Evolutionary conservation across 2,888 invertebrate genomes (phyloP).

Genomic region (Antheraea yamamai): DNA sequence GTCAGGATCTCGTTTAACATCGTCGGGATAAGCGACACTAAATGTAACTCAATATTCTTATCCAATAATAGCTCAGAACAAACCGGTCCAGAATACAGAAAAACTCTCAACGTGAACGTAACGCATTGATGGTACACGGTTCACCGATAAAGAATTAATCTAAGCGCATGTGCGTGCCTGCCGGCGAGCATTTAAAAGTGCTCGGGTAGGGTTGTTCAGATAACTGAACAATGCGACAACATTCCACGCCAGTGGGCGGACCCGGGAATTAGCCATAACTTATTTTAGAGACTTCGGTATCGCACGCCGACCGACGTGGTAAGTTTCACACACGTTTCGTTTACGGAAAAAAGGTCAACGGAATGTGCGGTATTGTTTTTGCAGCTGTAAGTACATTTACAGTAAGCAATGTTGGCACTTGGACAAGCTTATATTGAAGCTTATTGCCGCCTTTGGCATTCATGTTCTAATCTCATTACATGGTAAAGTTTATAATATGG

Average conservation of each 20-base stretch:
- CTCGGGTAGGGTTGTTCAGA: conserved; percentile 58
- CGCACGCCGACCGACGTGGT: conserved; percentile 28
- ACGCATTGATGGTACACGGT: conserved; percentile 26
- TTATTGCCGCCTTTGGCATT: conserved; percentile 4
- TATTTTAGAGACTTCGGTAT: conserved; percentile 55
- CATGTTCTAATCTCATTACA: not conserved
- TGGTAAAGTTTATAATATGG: not conserved
- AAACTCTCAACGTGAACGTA: conserved; percentile 19
- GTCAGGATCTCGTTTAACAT: conserved; percentile 10
- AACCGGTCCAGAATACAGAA: conserved; percentile 16
- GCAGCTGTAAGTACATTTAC: conserved; percentile 29
- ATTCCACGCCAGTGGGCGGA: conserved; percentile 59
- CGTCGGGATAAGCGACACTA: not conserved
- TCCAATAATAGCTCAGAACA: conserved; percentile 19
- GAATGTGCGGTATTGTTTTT: conserved; percentile 41
- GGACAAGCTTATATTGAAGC: conserved; percentile 10
- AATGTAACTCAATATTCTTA: conserved; percentile 19
- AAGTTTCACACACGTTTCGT: conserved; percentile 35
- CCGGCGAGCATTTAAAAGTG: conserved; percentile 33
- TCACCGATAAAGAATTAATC: conserved; percentile 30
- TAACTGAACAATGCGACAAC: conserved; percentile 62
- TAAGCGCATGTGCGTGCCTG: conserved; percentile 27
- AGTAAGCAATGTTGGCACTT: conserved; percentile 24
- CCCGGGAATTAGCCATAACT: conserved; percentile 62
- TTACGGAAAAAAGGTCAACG: conserved; percentile 33